Evolutionary conservation across 2,113 vertebrate species (phyloP).

Genomic region (Fulmarus glacialis): DNA sequence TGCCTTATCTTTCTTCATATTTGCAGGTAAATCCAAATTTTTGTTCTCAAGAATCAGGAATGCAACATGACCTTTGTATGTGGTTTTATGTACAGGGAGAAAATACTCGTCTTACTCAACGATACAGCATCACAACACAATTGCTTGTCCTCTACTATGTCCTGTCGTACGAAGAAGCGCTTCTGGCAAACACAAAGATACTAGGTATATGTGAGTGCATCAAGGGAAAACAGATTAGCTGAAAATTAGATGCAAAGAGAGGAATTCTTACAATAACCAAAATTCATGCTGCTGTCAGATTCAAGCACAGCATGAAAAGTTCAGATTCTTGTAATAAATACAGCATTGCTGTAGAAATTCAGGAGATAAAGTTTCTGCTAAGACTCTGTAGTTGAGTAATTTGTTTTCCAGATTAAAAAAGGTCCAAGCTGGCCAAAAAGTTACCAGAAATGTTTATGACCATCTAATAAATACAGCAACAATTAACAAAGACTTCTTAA

Average conservation of each 20-base stretch:
- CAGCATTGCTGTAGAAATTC: neutral
- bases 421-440: neutral
- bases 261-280: neutral
- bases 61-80: neutral
- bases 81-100: constrained; percentile 78
- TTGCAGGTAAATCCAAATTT: neutral
- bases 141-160: constrained; percentile 96
- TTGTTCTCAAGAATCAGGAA: neutral
- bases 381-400: neutral
- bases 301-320: neutral
- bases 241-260: neutral
- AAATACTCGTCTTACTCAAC: constrained; percentile 70
- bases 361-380: neutral
- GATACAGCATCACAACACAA: constrained; percentile 92
- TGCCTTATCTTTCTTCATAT: neutral
- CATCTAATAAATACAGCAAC: neutral
- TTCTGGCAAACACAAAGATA: constrained; percentile 91
- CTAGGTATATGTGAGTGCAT: constrained; percentile 77
- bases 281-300: neutral
- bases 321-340: neutral
- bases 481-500: neutral
- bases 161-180: constrained; percentile 95
- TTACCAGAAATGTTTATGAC: neutral
- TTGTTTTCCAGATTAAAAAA: neutral
- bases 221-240: neutral